These are phyloP conservation scores for Nysson spinosus DNA, from an alignment of 2,888 invertebrate species.

Conservation along the genomic window DNA sequence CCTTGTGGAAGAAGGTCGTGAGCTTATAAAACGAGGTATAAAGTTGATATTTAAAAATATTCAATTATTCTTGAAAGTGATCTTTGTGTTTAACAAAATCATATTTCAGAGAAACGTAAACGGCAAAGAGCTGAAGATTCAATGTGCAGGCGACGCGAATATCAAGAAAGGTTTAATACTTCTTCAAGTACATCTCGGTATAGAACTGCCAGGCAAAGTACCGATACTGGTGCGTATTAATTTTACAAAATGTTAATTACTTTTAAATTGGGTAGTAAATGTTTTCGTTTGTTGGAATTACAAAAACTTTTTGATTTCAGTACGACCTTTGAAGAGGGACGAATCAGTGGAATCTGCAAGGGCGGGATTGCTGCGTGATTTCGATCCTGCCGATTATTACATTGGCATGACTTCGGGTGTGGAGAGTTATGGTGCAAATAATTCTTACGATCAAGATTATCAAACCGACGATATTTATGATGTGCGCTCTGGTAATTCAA, in stretches of 20 bases:
- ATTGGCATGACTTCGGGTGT: constrained; percentile 77
- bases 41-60: neutral
- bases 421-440: constrained; percentile 70
- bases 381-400: constrained; percentile 86
- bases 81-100: neutral
- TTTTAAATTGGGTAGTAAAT: too few relatives aligned
- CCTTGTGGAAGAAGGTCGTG: constrained; percentile 94
- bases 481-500: constrained; percentile 72
- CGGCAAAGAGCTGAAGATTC: constrained; percentile 90
- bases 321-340: constrained; percentile 79
- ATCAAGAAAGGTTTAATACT: constrained; percentile 82
- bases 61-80: constrained; percentile 2
- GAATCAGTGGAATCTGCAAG: constrained; percentile 85
- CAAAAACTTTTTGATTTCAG: constrained; percentile 70
- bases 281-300: too few relatives aligned
- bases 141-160: constrained; percentile 85
- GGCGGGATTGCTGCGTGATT: constrained; percentile 88
- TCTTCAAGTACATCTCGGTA: constrained; percentile 73
- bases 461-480: constrained; percentile 74
- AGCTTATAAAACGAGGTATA: constrained; percentile 91
- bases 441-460: constrained; percentile 70
- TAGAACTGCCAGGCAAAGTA: constrained; percentile 76
- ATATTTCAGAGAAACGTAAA: constrained; percentile 84
- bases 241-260: neutral
- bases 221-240: constrained; percentile 77